Base-by-base conservation (phyloP, 2,888 invertebrate genomes). In the Lithophane semibrunnea region DNA sequence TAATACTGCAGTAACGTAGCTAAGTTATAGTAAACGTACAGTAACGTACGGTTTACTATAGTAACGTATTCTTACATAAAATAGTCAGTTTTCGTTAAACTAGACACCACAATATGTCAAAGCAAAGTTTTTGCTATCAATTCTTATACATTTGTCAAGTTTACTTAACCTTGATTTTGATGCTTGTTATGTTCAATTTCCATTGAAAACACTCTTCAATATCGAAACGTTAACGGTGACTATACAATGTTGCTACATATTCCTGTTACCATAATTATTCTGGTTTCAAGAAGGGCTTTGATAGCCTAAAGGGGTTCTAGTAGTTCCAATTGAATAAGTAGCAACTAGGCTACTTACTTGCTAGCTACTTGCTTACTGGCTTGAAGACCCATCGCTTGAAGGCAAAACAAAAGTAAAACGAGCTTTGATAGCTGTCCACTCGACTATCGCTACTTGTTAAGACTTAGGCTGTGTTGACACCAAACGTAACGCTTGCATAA, bases 281-380 rank as follows among this genome's bases (percentile, higher is more conserved):
- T 8, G 67, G 24, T 75, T 77, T 47, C 29, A 56, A 75, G 68
- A 63, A 63, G 56, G 37, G 37, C 37, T 69, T 49, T 29, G 24
- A 5, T 65, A 54, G 54, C 74, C 74, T 56, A 24, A 60, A 81
- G 82, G 67, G 67, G 21, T 61, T 56, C n/a, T 29, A 61, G 74
- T 64, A 16, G 37, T 65, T 80, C 1, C 49, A 81, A 75, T 85
- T 82, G 75, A 82, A 85, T 75, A 81, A 82, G 71, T 64, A 81
- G 42, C 21, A 13, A 29, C 61, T 63, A 1, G 29, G 1, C n/a
- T 18, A 63, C 29, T 49, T 52, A 64, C 49, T 78, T 56, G 2
- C 24, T 13, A 63, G 24, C 29, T 37, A 64, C 56, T 78, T 58
- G 42, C 64, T 44, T 37, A 49, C 63, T 81, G 70, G 67, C 63